Evolutionary conservation across 2,888 invertebrate species (phyloP), one percentile per base, ranked within the genome.

Genomic region (Eristalis tenax): DNA sequence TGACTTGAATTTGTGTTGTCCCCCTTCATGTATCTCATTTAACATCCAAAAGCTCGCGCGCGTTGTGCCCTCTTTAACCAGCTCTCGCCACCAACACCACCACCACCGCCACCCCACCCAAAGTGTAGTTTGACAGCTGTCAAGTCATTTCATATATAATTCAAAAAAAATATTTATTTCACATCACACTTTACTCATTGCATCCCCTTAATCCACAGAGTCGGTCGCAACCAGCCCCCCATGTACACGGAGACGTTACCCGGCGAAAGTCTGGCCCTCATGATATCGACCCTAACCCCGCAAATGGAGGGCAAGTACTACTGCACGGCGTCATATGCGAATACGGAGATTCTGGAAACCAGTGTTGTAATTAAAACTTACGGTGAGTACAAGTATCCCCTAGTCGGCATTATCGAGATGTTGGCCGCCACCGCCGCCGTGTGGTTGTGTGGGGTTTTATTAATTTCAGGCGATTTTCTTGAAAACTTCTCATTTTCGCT

Each of bases 241-340:
- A 95, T 96, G 94, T 96, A 95, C 92, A 95, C 96, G 77, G 96
- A 96, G 90, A 93, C 94, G 83, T 93, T 95, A 92, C 94, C 94
- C 74, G 94, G 94, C 57, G 96, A 95, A 90, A 95, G 95, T 89
- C 94, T 96, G 89, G 95, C 95, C 77, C 94, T 98, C 83, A 96
- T 97, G 92, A 96, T 97, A 91, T 94, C 95, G 69, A 95, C 95
- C 50, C 94, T 97, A 89, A 94, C 95, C 57, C 95, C 96, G 89
- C 94, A 96, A 78, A 96, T 97, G 94, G 96, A 95, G 50, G 98
- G 98, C 81, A 95, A 94, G 89, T 98, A 98, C 93, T 96, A 95
- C 85, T 98, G 98, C 91, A 94, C 95, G 35, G 97, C 97, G n/a
- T 95, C 94, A 83, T 98, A 97, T 93, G 96, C 97, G 83, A 94